A percentile compares a stretch with the other conserved stretches of the same genome.
phyloP scores from a whole-genome alignment of 1,140 invertebrate species.

The Cyclargus thomasi region DNA sequence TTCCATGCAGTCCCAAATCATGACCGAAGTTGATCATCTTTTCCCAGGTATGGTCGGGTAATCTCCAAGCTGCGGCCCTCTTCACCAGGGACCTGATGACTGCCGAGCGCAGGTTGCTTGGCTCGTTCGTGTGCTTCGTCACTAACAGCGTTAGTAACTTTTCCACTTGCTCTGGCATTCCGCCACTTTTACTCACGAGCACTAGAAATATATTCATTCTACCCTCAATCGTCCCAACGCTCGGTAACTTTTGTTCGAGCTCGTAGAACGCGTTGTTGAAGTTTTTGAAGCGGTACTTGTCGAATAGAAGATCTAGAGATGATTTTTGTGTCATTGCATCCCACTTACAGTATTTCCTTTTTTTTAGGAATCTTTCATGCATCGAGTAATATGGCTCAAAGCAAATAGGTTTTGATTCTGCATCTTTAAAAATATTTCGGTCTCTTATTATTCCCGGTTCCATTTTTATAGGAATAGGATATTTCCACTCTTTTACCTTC shows the following conservation, averaged over 20 bases:
- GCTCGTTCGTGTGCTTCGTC: constrained; percentile 42
- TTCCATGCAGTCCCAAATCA: constrained; percentile 44
- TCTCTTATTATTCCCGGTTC: not conserved
- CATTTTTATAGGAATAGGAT: constrained; percentile 26
- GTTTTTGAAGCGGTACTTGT: constrained; percentile 42
- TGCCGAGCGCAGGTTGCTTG: constrained; percentile 40
- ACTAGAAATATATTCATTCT: constrained; percentile 49
- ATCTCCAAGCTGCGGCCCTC: constrained; percentile 42
- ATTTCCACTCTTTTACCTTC: constrained; percentile 38
- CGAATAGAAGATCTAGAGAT: constrained; percentile 38
- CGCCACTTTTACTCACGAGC: constrained; percentile 52
- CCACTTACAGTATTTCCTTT: constrained; percentile 20
- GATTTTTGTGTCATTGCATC: constrained; percentile 12
- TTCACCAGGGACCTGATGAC: constrained; percentile 48
- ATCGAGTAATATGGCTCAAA: constrained; percentile 8
- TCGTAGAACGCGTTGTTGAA: constrained; percentile 46
- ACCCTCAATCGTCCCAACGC: constrained; percentile 37
- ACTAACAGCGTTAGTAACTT: constrained; percentile 39
- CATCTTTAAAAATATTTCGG: constrained; percentile 31
- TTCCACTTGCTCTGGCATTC: constrained; percentile 32
- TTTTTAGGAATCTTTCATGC: not conserved
- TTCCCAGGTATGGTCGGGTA: constrained; percentile 39
- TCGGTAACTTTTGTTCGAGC: constrained; percentile 33
- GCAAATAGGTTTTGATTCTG: constrained; percentile 18
- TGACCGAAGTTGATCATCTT: constrained; percentile 38